Percentiles rank a stretch among this genome's conserved stretches.
These are phyloP conservation scores for Teleogryllus occipitalis DNA, from an alignment of 1,140 invertebrate species.

Conservation along the genomic window DNA sequence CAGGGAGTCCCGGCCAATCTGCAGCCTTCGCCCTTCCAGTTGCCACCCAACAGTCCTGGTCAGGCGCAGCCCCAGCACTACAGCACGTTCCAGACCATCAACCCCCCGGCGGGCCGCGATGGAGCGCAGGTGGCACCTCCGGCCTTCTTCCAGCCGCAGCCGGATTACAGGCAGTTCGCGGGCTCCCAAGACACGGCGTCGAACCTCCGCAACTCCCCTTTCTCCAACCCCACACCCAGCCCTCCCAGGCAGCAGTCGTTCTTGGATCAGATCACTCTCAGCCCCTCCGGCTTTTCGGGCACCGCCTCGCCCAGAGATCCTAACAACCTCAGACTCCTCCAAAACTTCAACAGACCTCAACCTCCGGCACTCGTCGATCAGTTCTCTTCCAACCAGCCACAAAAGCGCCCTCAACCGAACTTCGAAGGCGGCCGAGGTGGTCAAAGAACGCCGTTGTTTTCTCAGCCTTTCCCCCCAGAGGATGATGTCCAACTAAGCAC, in stretches of 20 bases:
- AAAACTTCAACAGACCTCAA: neutral
- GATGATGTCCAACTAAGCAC: conserved; percentile 18
- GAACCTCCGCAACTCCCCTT: neutral
- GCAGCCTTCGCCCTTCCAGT: conserved; percentile 14
- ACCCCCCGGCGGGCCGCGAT: conserved; percentile 6
- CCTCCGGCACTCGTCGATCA: conserved; percentile 9
- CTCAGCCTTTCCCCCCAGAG: neutral
- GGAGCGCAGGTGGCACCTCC: neutral
- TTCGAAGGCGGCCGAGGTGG: too few species aligned
- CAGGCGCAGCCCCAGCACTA: neutral
- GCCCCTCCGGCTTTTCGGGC: conserved; percentile 10
- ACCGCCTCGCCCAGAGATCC: conserved; percentile 7
- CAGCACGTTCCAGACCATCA: conserved; percentile 10
- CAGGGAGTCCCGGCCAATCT: neutral
- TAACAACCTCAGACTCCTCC: conserved; percentile 13
- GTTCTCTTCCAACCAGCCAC: neutral
- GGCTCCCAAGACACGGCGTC: neutral
- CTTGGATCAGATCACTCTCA: conserved; percentile 19
- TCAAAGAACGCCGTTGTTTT: neutral
- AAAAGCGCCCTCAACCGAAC: neutral
- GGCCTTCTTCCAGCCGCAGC: neutral
- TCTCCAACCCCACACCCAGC: neutral
- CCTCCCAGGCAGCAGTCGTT: neutral
- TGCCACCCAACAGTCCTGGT: neutral
- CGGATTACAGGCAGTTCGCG: neutral